Evolutionary conservation across 2,113 vertebrate genomes (phyloP), one percentile per base, ranked within the genome.

Genomic region (Antennarius striatus): DNA sequence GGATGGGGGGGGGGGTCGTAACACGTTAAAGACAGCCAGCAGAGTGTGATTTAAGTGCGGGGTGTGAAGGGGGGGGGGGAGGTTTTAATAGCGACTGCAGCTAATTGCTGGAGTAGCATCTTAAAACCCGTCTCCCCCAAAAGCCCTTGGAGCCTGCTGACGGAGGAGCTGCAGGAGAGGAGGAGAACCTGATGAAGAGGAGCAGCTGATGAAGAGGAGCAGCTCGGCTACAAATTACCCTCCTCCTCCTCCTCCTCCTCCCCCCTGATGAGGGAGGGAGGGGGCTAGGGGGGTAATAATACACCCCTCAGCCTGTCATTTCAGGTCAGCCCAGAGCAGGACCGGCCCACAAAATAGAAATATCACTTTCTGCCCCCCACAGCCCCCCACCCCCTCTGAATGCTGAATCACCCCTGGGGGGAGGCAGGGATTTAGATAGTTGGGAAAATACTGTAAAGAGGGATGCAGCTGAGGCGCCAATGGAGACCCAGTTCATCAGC

Each of bases 111-210:
- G 15, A 14, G 71, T 75, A 71, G 80, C 82, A 88, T 83, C 84
- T 86, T 82, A 71, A 88, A 77, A 56, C 65, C 14, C 1, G 79
- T 85, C 85, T 80, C 76, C 77, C 79, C 81, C 71, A 84, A 85
- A 84, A 82, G 63, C 75, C 78, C 87, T 88, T 86, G 83, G 79
- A 88, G 68, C 61, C 68, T 82, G 84, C 84, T 76, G 77, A 84
- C 73, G 84, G 66, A 79, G 63, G 66, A 75, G 63, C 60, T 56
- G 61, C 9, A 46, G 58, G 49, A 60, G 60, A 29, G 7, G 4
- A n/a, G 50, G 6, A 17, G 17, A 28, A 29, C 9, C 14, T 22
- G 49, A 10, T 11, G 29, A n/a, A 10, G 15, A 13, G 5, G 7
- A 9, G 29, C 10, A 15, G 12, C 3, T 3, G n/a, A 2, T 32